These are phyloP conservation scores for Periplaneta americana DNA, from an alignment of 1,140 invertebrate genomes.

Conservation along the genomic window DNA sequence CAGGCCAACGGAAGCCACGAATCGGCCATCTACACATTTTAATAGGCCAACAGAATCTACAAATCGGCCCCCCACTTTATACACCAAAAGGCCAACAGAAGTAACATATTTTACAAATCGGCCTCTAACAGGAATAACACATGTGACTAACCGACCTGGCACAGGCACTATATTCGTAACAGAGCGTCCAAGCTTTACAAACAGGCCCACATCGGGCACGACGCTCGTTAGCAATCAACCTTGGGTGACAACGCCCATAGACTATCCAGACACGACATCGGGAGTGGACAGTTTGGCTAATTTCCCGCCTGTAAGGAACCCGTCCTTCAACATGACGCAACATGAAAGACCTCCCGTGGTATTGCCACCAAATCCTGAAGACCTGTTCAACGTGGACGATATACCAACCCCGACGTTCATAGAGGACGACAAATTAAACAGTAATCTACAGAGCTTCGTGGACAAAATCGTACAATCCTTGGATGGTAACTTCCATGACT, in stretches of 20 bases:
- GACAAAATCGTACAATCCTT: constrained; percentile 75
- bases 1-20: neutral
- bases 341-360: constrained; percentile 9
- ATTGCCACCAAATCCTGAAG: neutral
- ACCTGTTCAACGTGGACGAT: constrained; percentile 22
- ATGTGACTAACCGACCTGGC: neutral
- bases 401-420: constrained; percentile 60
- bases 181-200: constrained; percentile 31
- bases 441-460: constrained; percentile 75
- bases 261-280: neutral
- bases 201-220: constrained; percentile 32
- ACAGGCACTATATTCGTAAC: constrained; percentile 34
- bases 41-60: neutral
- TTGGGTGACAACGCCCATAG: constrained; percentile 1
- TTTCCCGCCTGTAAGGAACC: constrained; percentile 78
- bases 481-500: constrained; percentile 71
- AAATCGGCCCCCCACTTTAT: neutral
- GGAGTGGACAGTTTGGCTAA: constrained; percentile 62
- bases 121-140: neutral
- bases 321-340: constrained; percentile 62
- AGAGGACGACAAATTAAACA: constrained; percentile 66
- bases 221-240: neutral
- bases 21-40: no score
- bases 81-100: neutral
- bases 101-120: neutral